Percentiles rank a stretch among this genome's conserved stretches.
Conservation (phyloP, 1,140 invertebrate genomes). For the Thaumetopoea pityocampa region DNA sequence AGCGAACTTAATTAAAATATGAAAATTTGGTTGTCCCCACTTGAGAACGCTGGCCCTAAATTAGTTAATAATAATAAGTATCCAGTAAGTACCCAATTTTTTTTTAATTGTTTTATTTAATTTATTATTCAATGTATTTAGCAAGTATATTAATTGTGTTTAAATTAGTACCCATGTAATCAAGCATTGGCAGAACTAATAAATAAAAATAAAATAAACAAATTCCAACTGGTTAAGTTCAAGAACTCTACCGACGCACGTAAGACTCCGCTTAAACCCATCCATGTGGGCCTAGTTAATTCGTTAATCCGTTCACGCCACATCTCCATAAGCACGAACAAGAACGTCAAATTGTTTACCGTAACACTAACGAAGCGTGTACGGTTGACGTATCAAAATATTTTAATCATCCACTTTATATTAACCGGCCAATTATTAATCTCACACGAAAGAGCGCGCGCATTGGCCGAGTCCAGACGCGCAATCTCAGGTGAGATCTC, state of each 20-base stretch:
- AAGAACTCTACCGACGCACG: conserved; percentile 5
- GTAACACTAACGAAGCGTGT: conserved; percentile 9
- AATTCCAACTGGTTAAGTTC: conserved; percentile 1
- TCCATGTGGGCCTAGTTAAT: conserved; percentile 13
- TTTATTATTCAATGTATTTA: too few species aligned
- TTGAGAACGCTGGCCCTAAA: too few species aligned
- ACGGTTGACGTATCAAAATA: conserved; percentile 38
- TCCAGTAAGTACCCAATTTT: too few species aligned
- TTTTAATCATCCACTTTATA: conserved; percentile 58
- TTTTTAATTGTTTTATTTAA: too few species aligned
- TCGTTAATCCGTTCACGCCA: conserved; percentile 18
- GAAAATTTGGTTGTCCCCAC: too few species aligned
- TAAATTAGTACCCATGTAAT: too few species aligned
- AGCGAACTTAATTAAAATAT: too few species aligned
- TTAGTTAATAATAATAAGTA: too few species aligned
- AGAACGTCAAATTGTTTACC: conserved; percentile 18
- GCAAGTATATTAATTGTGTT: too few species aligned
- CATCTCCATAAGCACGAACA: conserved; percentile 22
- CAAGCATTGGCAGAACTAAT: too few species aligned
- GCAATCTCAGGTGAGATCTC: conserved; percentile 62
- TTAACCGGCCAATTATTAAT: conserved; percentile 54
- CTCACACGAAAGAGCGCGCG: conserved; percentile 54
- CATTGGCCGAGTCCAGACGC: conserved; percentile 51
- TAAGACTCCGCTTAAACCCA: conserved; percentile 14
- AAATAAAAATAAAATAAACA: not conserved